These are phyloP conservation scores for Rhabdomys pumilio DNA, from an alignment of 2,797 vertebrate species.

Conservation along the genomic window DNA sequence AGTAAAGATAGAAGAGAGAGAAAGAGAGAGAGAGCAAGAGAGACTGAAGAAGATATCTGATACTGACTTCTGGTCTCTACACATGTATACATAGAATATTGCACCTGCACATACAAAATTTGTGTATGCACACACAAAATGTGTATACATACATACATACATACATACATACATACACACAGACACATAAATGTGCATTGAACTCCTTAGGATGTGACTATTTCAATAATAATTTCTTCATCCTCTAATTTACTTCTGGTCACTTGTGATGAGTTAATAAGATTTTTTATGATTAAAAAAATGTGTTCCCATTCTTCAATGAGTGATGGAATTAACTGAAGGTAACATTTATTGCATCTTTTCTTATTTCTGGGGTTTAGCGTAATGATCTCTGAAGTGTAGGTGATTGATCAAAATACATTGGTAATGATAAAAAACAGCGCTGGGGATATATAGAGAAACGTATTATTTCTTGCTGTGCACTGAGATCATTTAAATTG, in stretches of 20 bases:
- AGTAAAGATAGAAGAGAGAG: not conserved
- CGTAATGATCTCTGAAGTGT: not conserved
- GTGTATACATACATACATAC: not conserved
- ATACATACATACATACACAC: not conserved
- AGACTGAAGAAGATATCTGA: not conserved
- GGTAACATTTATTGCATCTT: not conserved
- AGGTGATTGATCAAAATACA: conserved; percentile 25
- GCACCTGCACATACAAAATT: not conserved
- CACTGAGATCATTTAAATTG: conserved; percentile 10
- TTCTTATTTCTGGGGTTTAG: conserved; percentile 43
- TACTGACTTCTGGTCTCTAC: not conserved
- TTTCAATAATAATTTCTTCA: not conserved
- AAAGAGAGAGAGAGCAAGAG: not conserved
- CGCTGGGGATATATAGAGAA: not conserved
- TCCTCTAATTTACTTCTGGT: not conserved
- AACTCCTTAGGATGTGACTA: not conserved
- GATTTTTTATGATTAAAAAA: not conserved
- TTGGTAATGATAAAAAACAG: not conserved
- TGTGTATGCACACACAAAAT: not conserved
- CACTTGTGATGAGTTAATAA: not conserved
- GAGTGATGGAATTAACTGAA: not conserved
- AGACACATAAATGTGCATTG: not conserved
- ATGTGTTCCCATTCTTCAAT: not conserved
- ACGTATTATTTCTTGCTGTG: not conserved
- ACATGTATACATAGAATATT: not conserved